phyloP scores from a whole-genome alignment of 2,113 vertebrate genomes.

The Azemiops feae region DNA sequence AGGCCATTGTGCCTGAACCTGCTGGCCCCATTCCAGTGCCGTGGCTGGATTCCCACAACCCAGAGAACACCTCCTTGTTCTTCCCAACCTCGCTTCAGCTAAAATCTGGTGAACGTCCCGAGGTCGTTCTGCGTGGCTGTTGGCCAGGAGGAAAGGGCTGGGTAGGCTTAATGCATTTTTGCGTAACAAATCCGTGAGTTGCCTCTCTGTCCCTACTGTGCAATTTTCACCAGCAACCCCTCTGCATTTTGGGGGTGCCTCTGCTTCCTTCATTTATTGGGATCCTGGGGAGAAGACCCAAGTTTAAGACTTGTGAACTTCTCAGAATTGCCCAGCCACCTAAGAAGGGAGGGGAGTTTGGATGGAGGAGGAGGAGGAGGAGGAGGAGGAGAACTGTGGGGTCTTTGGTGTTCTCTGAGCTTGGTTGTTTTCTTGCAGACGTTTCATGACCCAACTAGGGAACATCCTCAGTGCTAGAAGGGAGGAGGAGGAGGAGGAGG shows the following conservation, averaged over 20 bases:
- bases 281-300: background rate
- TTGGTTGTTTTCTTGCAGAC: too few species aligned
- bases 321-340: background rate
- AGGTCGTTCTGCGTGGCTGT: fast-evolving
- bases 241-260: background rate
- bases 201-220: background rate
- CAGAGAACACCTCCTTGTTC: background rate
- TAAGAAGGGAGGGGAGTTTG: background rate
- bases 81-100: background rate
- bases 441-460: too few species aligned
- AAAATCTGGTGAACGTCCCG: background rate
- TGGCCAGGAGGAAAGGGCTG: background rate
- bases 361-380: too few species aligned
- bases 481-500: too few species aligned
- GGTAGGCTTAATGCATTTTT: background rate
- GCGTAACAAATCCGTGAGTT: fast-evolving
- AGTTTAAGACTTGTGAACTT: background rate
- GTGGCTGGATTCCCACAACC: background rate
- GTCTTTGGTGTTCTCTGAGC: too few species aligned
- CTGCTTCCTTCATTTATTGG: background rate
- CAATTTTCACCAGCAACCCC: background rate
- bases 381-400: too few species aligned
- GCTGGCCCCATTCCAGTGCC: background rate
- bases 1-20: background rate
- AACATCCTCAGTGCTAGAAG: too few species aligned